These are phyloP conservation scores for Papilio elwesi DNA, from an alignment of 2,888 invertebrate species.

Conservation along the genomic window DNA sequence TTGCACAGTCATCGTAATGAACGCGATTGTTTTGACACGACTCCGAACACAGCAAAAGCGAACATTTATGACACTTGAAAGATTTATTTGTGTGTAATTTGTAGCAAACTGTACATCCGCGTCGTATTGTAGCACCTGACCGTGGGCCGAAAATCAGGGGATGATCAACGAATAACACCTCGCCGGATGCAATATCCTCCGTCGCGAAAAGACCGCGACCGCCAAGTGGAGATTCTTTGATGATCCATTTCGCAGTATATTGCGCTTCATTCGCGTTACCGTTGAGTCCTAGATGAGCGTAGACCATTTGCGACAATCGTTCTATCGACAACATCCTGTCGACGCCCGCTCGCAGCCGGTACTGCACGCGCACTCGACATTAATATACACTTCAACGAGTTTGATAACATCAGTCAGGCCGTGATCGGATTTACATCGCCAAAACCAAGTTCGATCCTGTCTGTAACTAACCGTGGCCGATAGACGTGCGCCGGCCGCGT, in stretches of 20 bases:
- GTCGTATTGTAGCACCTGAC: slow-evolving; percentile 77
- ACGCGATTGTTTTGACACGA: slow-evolving; percentile 83
- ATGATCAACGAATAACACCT: slow-evolving; percentile 88
- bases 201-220: slow-evolving; percentile 90
- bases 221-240: slow-evolving; percentile 84
- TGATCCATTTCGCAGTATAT: slow-evolving; percentile 81
- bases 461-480: slow-evolving; percentile 66
- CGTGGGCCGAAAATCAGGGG: slow-evolving; percentile 89
- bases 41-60: slow-evolving; percentile 87
- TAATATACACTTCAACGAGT: slow-evolving; percentile 73
- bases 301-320: slow-evolving; percentile 77
- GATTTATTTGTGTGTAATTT: slow-evolving; percentile 70
- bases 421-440: slow-evolving; percentile 68
- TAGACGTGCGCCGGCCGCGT: slow-evolving; percentile 63
- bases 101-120: slow-evolving; percentile 87
- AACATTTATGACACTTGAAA: slow-evolving; percentile 86
- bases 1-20: slow-evolving; percentile 87
- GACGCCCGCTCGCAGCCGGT: slow-evolving; percentile 68
- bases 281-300: slow-evolving; percentile 73
- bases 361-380: slow-evolving; percentile 74
- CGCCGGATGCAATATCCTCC: slow-evolving; percentile 86
- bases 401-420: slow-evolving; percentile 71
- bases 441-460: slow-evolving; percentile 68
- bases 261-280: slow-evolving; percentile 56
- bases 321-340: slow-evolving; percentile 82